Percentiles rank a stretch among this genome's conserved stretches.
Conservation (phyloP, 2,113 vertebrate species). For the Nothoprocta perdicaria region DNA sequence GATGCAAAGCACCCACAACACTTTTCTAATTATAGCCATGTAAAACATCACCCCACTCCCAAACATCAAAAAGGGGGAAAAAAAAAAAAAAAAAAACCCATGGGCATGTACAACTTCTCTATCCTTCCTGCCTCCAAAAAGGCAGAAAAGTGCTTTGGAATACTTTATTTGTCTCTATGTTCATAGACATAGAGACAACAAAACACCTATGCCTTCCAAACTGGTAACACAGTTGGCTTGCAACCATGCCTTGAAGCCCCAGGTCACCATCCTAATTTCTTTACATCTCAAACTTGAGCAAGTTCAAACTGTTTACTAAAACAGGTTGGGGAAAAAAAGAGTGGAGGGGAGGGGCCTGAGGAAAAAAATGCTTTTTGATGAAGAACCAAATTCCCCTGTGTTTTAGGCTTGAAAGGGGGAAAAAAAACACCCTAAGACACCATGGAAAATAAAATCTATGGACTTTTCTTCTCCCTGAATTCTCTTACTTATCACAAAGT, state of each 20-base stretch:
- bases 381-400: neutral
- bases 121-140: neutral
- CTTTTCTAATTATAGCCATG: neutral
- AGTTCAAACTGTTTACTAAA: neutral
- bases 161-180: neutral
- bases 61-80: neutral
- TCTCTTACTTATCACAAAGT: neutral
- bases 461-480: neutral
- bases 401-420: neutral
- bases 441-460: neutral
- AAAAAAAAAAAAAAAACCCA: neutral
- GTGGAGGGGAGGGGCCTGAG: too few relatives aligned
- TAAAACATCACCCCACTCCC: neutral
- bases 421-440: neutral
- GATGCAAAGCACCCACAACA: neutral
- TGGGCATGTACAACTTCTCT: neutral
- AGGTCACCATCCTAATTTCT: neutral
- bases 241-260: neutral
- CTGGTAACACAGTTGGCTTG: neutral
- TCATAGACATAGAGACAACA: neutral
- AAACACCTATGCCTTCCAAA: neutral
- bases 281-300: neutral
- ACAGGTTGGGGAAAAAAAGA: neutral
- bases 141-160: neutral
- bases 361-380: neutral